These are phyloP conservation scores for Scolopax rusticola DNA, from an alignment of 2,797 vertebrate genomes.

Conservation along the genomic window DNA sequence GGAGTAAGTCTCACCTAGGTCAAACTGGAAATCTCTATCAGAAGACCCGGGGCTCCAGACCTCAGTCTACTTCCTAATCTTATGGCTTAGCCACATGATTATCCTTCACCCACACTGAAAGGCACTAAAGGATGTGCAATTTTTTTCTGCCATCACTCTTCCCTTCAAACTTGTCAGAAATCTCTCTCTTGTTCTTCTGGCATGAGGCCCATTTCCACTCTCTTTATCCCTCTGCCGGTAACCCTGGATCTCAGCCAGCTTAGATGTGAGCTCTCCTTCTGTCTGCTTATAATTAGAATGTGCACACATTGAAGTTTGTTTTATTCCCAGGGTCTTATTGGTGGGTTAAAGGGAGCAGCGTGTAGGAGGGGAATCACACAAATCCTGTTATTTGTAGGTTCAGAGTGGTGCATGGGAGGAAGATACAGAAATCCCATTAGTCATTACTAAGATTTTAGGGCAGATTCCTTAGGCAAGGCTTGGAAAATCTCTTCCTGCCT, in stretches of 20 bases:
- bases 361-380: constrained; percentile 49
- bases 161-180: constrained; percentile 14
- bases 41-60: background rate
- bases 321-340: constrained; percentile 49
- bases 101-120: background rate
- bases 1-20: background rate
- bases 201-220: background rate
- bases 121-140: background rate
- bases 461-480: constrained; percentile 1
- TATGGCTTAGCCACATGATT: background rate
- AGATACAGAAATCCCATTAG: constrained; percentile 37
- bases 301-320: constrained; percentile 17
- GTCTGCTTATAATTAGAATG: constrained; percentile 52
- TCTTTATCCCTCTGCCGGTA: background rate
- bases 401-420: background rate
- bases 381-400: constrained; percentile 64
- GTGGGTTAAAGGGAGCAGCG: background rate
- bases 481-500: constrained; percentile 4
- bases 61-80: background rate
- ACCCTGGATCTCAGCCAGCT: constrained; percentile 26
- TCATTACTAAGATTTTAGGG: constrained; percentile 9
- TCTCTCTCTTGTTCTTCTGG: background rate
- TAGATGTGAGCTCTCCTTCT: constrained; percentile 33
- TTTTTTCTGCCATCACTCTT: constrained; percentile 21
- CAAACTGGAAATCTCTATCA: background rate